These are phyloP conservation scores for Urechis unicinctus DNA, from an alignment of 2,888 invertebrate genomes.

Conservation along the genomic window DNA sequence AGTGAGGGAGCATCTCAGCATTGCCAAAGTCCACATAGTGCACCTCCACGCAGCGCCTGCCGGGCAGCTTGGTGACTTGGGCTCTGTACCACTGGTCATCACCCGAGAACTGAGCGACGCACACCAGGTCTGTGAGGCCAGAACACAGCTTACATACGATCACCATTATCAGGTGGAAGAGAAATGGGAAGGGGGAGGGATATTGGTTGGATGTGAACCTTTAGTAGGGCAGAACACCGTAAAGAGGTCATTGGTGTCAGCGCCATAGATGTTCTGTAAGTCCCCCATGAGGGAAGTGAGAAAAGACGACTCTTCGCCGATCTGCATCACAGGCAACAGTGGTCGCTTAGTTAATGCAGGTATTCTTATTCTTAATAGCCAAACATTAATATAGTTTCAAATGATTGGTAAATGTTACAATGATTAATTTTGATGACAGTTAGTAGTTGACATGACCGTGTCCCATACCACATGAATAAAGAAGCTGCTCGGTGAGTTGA, in stretches of 20 bases:
- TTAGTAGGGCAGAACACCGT: background rate
- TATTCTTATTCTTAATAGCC: no score
- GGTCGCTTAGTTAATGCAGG: no score
- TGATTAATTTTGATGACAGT: background rate
- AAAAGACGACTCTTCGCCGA: background rate
- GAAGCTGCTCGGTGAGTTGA: background rate
- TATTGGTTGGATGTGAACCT: no score
- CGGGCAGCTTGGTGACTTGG: background rate
- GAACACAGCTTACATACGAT: no score
- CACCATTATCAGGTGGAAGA: no score
- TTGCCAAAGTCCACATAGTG: background rate
- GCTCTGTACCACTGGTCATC: background rate
- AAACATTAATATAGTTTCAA: no score
- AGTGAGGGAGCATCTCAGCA: background rate
- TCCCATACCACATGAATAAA: no score
- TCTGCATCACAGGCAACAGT: background rate
- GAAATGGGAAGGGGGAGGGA: no score
- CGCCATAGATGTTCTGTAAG: background rate
- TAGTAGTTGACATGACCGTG: no score
- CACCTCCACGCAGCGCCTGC: background rate
- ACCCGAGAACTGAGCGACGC: background rate
- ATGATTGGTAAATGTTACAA: background rate
- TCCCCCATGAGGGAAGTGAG: background rate
- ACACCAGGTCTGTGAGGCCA: background rate
- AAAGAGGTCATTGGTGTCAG: background rate